phyloP scores from a whole-genome alignment of 2,888 invertebrate genomes.

The Nomada flava region DNA sequence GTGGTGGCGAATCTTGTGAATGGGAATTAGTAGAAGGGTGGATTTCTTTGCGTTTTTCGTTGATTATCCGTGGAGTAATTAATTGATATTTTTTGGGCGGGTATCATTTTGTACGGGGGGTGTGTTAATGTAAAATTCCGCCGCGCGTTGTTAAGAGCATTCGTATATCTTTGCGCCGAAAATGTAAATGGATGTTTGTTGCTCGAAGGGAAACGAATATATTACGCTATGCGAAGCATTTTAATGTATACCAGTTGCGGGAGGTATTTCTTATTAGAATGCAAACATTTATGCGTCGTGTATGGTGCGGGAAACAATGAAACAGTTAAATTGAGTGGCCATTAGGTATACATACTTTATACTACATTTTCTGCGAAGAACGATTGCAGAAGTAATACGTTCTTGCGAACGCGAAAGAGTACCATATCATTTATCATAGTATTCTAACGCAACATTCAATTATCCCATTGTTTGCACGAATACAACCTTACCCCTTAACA shows the following conservation, averaged over 20 bases:
- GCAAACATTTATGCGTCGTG: neutral
- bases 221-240: neutral
- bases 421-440: too few relatives aligned
- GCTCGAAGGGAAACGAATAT: neutral
- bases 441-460: too few relatives aligned
- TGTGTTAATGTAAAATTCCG: neutral
- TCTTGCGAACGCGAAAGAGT: too few relatives aligned
- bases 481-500: too few relatives aligned
- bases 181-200: neutral
- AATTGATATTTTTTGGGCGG: too few relatives aligned
- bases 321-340: neutral
- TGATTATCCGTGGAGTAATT: too few relatives aligned
- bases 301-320: neutral
- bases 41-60: neutral
- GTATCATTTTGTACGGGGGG: too few relatives aligned
- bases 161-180: neutral
- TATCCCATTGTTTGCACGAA: neutral
- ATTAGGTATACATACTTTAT: neutral
- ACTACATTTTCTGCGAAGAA: neutral
- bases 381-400: too few relatives aligned
- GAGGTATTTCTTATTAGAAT: neutral
- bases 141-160: neutral
- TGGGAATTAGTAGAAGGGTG: neutral
- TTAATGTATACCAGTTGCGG: neutral
- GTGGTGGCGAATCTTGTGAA: neutral